Base-by-base conservation (phyloP, 1,140 invertebrate species). In the Amyelois transitella region DNA sequence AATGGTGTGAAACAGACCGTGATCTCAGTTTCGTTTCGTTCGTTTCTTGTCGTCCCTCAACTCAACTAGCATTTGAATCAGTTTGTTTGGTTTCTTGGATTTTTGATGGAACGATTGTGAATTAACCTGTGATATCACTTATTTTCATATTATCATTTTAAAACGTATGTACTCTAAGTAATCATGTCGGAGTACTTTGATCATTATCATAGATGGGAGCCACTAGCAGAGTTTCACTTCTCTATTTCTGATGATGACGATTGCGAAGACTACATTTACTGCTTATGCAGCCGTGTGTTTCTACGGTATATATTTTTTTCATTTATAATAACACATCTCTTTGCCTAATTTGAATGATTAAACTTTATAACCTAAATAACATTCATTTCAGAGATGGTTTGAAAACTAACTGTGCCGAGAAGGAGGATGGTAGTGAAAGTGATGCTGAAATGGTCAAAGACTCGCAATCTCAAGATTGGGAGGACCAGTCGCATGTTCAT, bases 151-250 rank as follows among this genome's bases (percentile, higher is more conserved):
- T n/a, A n/a, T n/a, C n/a, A n/a, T n/a, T n/a, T 48, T 38, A 4
- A 52, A 17, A 51, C 22, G 18, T n/a, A n/a, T n/a, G 18, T 7
- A 47, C 12, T 51, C 48, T 53, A 48, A 74, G 63, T 69, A 21
- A 81, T 64, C 58, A 87, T 87, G 81, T 82, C 81, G 6, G 81
- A 83, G 44, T 78, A 75, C 72, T 85, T 71, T 60, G 83, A 89
- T 55, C 77, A 74, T 56, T 80, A 81, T 22, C 79, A 87, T 53
- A 78, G 86, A 19, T 88, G 86, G 81, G 86, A 89, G 58, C 82
- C 86, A 44, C 72, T 89, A 55, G 88, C 88, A 3, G 88, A 89
- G 71, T 82, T 89, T 59, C 74, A 87, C 67, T 86, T 89, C 52
- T 70, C 69, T 45, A 56, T 73, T 28, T 62, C 61, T 45, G 60